A percentile compares a stretch with the other conserved stretches of the same genome.
Conservation (phyloP, 2,113 vertebrate genomes). For the Ptyas mucosa region DNA sequence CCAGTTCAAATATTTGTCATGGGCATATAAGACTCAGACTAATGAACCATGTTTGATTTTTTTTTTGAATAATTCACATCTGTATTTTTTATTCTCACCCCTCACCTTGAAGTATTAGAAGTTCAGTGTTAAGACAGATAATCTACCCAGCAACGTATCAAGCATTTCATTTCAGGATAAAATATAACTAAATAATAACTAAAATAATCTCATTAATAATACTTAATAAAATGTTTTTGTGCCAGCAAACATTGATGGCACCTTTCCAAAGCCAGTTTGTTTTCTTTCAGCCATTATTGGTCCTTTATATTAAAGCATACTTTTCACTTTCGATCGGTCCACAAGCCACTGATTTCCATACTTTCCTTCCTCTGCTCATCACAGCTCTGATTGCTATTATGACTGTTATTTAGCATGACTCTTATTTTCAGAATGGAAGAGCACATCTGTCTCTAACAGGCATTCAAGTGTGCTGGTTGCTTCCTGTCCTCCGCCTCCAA, state of each 20-base stretch:
- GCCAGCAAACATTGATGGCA: neutral
- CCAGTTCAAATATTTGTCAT: slow-evolving; percentile 42
- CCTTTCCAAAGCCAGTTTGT: neutral
- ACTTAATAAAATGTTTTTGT: neutral
- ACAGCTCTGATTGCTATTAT: neutral
- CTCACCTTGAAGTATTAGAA: neutral
- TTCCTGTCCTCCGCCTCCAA: neutral
- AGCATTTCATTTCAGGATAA: neutral
- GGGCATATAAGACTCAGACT: slow-evolving; percentile 52
- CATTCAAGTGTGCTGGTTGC: neutral
- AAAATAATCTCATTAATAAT: slow-evolving; percentile 38
- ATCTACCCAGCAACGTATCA: neutral
- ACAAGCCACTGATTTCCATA: neutral
- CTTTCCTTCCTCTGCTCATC: neutral
- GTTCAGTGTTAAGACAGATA: slow-evolving; percentile 2
- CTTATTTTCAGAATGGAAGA: neutral
- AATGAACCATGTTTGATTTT: neutral
- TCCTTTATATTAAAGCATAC: slow-evolving; percentile 14
- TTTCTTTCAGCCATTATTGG: neutral
- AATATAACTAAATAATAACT: neutral
- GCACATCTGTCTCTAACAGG: neutral
- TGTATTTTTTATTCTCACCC: slow-evolving; percentile 58
- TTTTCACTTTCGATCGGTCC: neutral
- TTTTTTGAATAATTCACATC: slow-evolving; percentile 61
- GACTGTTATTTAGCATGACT: slow-evolving; percentile 21